phyloP scores from a whole-genome alignment of 2,888 invertebrate species.

The Psylliodes chrysocephalus region DNA sequence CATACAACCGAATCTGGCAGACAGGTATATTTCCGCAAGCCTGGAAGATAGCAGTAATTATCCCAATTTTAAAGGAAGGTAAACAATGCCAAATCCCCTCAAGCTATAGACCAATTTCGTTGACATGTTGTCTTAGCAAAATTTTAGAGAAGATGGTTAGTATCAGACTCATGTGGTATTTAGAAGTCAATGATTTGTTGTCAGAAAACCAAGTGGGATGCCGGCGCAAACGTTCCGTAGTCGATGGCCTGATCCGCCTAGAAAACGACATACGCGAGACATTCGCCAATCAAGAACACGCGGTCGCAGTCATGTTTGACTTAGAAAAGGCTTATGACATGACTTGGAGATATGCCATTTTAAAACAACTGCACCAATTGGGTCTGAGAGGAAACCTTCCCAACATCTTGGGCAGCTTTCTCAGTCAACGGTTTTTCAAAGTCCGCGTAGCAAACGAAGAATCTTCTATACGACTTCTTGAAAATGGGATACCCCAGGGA shows the following conservation, averaged over 20 bases:
- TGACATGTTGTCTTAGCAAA: neutral
- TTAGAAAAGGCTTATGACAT: neutral
- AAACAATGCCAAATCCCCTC: neutral
- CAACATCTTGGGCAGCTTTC: neutral
- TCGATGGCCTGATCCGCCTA: neutral
- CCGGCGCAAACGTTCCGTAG: neutral
- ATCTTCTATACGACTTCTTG: too few species aligned
- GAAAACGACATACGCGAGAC: neutral
- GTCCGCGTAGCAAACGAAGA: too few species aligned
- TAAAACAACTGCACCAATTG: neutral
- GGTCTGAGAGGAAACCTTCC: neutral
- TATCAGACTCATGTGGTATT: neutral
- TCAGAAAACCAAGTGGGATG: neutral
- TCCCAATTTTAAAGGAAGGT: neutral
- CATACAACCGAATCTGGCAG: neutral
- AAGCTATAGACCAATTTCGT: neutral
- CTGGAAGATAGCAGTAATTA: neutral
- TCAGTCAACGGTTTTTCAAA: too few species aligned
- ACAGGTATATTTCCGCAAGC: neutral
- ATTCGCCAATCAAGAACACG: neutral
- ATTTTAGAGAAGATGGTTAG: neutral
- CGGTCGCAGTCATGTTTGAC: neutral
- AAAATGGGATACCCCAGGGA: neutral
- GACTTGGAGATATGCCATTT: neutral
- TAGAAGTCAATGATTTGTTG: neutral